These are phyloP conservation scores for Xiphorhynchus erythropygius DNA, from an alignment of 2,797 vertebrate genomes.

Conservation along the genomic window DNA sequence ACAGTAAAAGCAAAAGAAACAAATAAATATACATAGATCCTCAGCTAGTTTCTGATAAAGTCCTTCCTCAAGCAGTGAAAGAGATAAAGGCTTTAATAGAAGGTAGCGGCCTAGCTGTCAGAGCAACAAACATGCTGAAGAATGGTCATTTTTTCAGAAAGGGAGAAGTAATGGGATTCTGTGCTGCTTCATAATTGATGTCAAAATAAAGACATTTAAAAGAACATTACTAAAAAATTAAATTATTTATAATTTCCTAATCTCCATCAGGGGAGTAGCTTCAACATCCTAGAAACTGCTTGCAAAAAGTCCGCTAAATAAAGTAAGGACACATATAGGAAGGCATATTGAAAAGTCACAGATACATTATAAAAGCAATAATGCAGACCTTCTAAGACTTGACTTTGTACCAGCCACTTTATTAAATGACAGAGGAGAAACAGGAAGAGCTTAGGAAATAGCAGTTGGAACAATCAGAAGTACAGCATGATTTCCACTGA, in stretches of 20 bases:
- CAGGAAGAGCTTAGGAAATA: background rate
- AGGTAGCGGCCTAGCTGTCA: background rate
- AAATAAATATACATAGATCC: background rate
- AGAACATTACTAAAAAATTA: background rate
- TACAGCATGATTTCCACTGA: background rate
- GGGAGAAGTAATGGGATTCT: background rate
- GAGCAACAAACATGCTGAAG: background rate
- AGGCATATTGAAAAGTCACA: background rate
- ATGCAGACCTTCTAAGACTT: background rate
- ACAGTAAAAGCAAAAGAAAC: background rate
- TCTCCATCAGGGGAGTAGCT: background rate
- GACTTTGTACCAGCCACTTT: background rate
- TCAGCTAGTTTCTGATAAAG: background rate
- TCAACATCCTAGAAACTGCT: background rate
- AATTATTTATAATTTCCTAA: background rate
- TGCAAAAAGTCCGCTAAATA: background rate
- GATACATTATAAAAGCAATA: background rate
- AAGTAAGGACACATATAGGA: background rate
- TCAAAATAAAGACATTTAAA: background rate
- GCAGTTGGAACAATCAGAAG: background rate
- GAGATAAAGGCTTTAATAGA: background rate
- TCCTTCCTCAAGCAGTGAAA: background rate
- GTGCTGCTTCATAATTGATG: background rate
- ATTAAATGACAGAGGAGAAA: background rate
- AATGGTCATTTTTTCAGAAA: background rate